Base-by-base conservation (phyloP, 2,113 vertebrate species). In the Chrysochloris asiatica region DNA sequence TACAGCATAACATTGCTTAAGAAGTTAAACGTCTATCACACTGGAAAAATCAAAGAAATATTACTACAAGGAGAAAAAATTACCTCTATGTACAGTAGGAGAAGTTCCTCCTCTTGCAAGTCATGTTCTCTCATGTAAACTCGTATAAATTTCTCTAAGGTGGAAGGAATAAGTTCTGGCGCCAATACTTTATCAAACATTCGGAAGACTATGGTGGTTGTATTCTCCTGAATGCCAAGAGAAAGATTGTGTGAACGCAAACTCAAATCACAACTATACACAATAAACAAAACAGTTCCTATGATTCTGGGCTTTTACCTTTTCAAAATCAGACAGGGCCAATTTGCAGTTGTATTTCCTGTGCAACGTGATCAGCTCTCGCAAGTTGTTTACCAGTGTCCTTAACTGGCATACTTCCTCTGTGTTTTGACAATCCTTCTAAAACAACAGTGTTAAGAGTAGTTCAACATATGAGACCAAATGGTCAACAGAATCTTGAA, bases 111-210 rank as follows among this genome's bases (percentile, higher is more conserved):
- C 63, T 99, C 98, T 76, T 98, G 97, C 81, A 99, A 95, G 54
- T 97, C 93, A 67, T 99, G 98, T 56, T 99, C 98, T 30, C 96
- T 85, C 61, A 99, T 97, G 72, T 99, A 99, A 5, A 99, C 99
- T 72, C 97, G 94, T 61, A 99, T 95, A 63, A 97, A 98, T 83
- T 97, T 99, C 93, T 99, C 98, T 75, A 99, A 95, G 43, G 98
- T 94, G 0, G 97, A 97, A 2, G 99, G 97, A 54, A 99, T 98
- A 22, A 99, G 98, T 89, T 99, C 99, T 0, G 99, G 99, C 56
- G 98, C 99, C 10, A 98, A 94, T 24, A 99, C 98, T 97, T 99
- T 99, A 96, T 99, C 99, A 63, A 99, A 97, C 99, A 99, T 99
- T 56, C 98, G 98, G 93, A 99, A 99, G 1, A 98, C 99, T 2